Evolutionary conservation across 2,797 vertebrate genomes (phyloP), one percentile per base, ranked within the genome.

Genomic region (Bryconaethiops microstoma): DNA sequence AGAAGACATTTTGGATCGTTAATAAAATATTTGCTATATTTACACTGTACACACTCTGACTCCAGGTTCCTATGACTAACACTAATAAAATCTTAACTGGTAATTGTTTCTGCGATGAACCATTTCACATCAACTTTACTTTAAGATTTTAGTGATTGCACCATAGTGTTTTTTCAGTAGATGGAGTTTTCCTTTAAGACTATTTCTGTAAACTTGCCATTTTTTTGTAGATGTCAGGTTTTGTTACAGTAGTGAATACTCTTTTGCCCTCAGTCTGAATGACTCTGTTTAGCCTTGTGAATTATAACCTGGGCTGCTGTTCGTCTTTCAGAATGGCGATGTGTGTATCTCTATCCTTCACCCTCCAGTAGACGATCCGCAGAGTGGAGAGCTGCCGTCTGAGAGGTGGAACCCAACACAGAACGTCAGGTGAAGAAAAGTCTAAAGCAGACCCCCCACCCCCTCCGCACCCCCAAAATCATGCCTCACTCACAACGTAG

Each of bases 331-430:
- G 97, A 99, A 98, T 0, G 98, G 98, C 0, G 97, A 99, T 0
- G 98, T 99, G 84, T 99, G 98, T 82, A 99, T 99, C 91, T 99
- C 97, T 84, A 99, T 99, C 87, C 92, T 99, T 29, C 98, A 99
- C 83, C 98, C 98, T 0, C 98, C 97, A 0, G 96, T 99, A 77
- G 98, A 99, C 0, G 97, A 99, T 88, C 98, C 97, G 0, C 98
- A 99, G 91, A 99, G 98, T 0, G 98, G 98, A 89, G 98, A 99
- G 91, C 95, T 99, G 86, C 96, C 98, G 0, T 99, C 98, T 0
- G 98, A 99, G 90, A 94, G 98, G 86, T 99, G 98, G 98, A 99
- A 99, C 86, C 98, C 98, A 64, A 99, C 98, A 5, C 98, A 99
- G 93, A 99, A 99, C 1, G 97, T 99, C 94, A 94, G 98, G 97